These are phyloP conservation scores for Hirundichthys speculiger DNA, from an alignment of 2,113 vertebrate species.

Conservation along the genomic window DNA sequence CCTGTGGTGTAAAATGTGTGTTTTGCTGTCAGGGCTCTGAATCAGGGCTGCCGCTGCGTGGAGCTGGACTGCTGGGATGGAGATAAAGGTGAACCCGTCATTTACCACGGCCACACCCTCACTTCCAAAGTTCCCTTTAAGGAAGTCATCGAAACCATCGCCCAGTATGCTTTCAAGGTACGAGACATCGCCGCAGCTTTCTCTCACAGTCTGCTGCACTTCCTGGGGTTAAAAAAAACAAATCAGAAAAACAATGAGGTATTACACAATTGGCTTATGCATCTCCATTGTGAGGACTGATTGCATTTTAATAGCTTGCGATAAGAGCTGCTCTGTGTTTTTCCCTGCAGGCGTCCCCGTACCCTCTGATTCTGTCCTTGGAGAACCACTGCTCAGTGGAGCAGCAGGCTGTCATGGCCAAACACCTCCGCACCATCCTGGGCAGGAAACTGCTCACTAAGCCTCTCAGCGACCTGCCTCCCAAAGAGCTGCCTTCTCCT, in stretches of 20 bases:
- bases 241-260: neutral
- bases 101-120: constrained; percentile 93
- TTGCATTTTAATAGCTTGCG: constrained; percentile 28
- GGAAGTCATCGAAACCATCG: constrained; percentile 90
- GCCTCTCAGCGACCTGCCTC: constrained; percentile 72
- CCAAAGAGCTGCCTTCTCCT: constrained; percentile 86
- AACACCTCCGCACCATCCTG: constrained; percentile 87
- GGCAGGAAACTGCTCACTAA: constrained; percentile 87
- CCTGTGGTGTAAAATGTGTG: neutral
- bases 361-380: constrained; percentile 93
- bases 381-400: constrained; percentile 97
- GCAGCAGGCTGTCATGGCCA: constrained; percentile 93
- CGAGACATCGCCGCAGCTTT: constrained; percentile 2
- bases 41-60: constrained; percentile 94
- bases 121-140: constrained; percentile 96
- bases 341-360: constrained; percentile 84
- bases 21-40: constrained; percentile 84
- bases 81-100: constrained; percentile 88
- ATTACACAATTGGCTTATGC: neutral
- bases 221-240: too few species aligned
- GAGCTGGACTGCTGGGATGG: constrained; percentile 99
- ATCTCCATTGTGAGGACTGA: constrained; percentile 1
- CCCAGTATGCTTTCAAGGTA: constrained; percentile 90
- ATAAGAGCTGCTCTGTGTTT: neutral
- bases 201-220: constrained; percentile 1